phyloP scores from a whole-genome alignment of 37 sponge, comb jelly and placozoan genomes.

The Petrosia ficiformis region DNA sequence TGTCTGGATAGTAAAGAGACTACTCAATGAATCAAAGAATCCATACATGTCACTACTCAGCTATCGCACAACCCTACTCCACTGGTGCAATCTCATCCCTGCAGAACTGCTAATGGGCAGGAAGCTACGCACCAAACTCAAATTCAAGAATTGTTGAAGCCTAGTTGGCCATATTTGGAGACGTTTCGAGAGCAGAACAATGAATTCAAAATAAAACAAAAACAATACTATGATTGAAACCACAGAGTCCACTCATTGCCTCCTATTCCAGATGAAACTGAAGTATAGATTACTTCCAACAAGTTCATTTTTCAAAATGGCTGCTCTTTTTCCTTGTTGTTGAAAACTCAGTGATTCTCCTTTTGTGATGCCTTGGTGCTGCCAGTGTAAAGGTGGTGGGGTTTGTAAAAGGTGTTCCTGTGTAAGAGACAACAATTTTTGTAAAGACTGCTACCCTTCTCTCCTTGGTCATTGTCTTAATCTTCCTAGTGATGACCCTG shows the following conservation, averaged over 20 bases:
- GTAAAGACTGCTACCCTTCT: too few relatives aligned
- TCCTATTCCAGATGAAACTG: background rate
- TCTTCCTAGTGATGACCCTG: too few relatives aligned
- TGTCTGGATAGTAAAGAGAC: background rate
- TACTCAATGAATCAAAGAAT: background rate
- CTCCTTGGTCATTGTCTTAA: too few relatives aligned
- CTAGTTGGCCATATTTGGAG: background rate
- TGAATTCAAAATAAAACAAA: background rate
- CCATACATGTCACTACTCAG: background rate
- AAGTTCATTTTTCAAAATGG: too few relatives aligned
- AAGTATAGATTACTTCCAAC: background rate
- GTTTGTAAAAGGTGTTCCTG: too few relatives aligned
- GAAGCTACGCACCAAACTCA: background rate
- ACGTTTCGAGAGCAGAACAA: background rate
- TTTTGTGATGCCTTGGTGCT: too few relatives aligned
- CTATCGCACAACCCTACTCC: background rate
- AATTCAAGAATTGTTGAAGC: background rate
- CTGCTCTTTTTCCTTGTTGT: too few relatives aligned
- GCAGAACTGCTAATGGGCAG: background rate
- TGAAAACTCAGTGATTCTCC: too few relatives aligned
- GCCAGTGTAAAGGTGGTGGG: too few relatives aligned
- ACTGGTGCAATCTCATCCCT: background rate
- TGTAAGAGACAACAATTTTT: too few relatives aligned
- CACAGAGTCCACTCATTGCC: background rate
- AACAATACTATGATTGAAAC: background rate